A percentile compares a stretch with the other conserved stretches of the same genome.
Evolutionary conservation across 2,888 invertebrate genomes (phyloP).

Genomic region (Junonia oenone): DNA sequence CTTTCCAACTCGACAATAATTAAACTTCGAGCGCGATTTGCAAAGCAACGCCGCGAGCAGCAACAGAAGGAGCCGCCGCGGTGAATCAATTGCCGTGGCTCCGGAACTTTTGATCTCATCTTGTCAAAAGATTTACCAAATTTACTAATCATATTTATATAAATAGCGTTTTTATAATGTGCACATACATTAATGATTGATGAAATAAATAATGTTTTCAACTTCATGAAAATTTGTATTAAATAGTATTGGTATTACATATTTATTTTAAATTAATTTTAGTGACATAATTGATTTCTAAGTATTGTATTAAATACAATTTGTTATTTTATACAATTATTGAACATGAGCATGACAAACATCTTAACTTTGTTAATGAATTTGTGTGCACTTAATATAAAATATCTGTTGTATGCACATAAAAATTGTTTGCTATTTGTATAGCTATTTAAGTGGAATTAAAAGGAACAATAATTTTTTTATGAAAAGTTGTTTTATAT

Average conservation of each 20-base stretch:
- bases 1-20: slow-evolving; percentile 83
- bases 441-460: neutral
- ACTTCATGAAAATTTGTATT: neutral
- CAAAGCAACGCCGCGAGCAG: slow-evolving; percentile 75
- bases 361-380: neutral
- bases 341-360: neutral
- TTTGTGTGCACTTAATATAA: neutral
- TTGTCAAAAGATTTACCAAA: slow-evolving; percentile 40
- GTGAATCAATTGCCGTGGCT: slow-evolving; percentile 40
- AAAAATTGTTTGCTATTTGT: neutral
- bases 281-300: neutral
- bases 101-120: slow-evolving; percentile 55
- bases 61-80: slow-evolving; percentile 65
- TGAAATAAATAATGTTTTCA: neutral
- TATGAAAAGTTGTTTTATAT: neutral
- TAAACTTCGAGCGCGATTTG: slow-evolving; percentile 80
- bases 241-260: neutral
- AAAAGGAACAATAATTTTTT: neutral
- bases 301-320: neutral
- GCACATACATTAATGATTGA: too few relatives aligned
- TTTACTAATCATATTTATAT: slow-evolving; percentile 20
- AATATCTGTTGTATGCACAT: neutral
- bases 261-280: neutral
- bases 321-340: neutral
- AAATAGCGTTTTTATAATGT: slow-evolving; percentile 1